Evolutionary conservation across 2,797 vertebrate species (phyloP), one percentile per base, ranked within the genome.

Genomic region (Labroides dimidiatus): DNA sequence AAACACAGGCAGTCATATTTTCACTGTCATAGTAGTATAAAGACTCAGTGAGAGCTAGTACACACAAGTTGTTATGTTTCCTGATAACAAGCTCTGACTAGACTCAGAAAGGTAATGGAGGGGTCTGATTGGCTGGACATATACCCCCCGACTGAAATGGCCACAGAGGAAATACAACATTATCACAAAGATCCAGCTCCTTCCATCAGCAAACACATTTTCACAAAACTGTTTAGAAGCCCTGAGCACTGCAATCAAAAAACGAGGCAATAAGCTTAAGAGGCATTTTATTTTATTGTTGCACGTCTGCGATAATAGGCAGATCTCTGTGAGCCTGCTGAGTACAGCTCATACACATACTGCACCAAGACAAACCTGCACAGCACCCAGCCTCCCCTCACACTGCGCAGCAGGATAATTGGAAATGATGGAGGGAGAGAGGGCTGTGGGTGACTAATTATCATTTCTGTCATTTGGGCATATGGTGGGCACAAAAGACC

Each of bases 341-440:
- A 60, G 75, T n/a, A 6, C 44, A 56, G 69, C 71, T 81, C 66
- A 73, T 81, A 43, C 63, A 59, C 56, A 41, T 14, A 66, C 42
- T 48, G 58, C 61, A 78, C 30, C 15, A 43, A 78, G 58, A 81
- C 64, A 73, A 77, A 84, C 69, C 14, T 49, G 56, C 69, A 58
- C 77, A 63, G 71, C 80, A 50, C 1, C 50, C 49, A 57, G 45
- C 67, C 44, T 55, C 20, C 41, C 24, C 52, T 69, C 55, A 54
- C 54, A 55, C 59, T 48, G 74, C 47, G 57, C 79, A 69, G 72
- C 75, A 54, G 72, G 78, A 78, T 80, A 81, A 85, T 65, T 80
- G 80, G 48, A 79, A 71, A 74, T 45, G 24, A 82, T 63, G 42
- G 50, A 61, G 20, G 55, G 19, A 60, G 62, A 10, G 43, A 48